Evolutionary conservation across 2,797 vertebrate species (phyloP), one percentile per base, ranked within the genome.

Genomic region (Oreochromis mossambicus): DNA sequence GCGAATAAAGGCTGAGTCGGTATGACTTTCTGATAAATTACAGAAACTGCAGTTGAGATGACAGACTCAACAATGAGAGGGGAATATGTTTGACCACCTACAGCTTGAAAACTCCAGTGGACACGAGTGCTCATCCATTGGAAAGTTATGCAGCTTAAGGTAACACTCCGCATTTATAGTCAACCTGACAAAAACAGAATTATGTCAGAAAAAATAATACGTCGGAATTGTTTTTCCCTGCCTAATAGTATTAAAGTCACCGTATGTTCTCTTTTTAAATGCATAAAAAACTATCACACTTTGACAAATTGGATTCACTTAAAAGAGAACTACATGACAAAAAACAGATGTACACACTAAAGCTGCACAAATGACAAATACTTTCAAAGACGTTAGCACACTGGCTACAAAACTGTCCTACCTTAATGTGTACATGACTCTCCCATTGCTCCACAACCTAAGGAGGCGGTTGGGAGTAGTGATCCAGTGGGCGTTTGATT

Each of bases 131-230:
- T 98, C 98, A 96, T 99, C 98, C 98, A 99, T 99, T 87, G 98
- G 98, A 96, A 99, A 99, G 95, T 99, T 99, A 97, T 99, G 98
- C 96, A 99, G 98, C 95, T 99, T 98, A 96, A 99, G 98, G 92
- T 99, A 99, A 95, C 98, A 99, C 96, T 99, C 98, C 95, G 98
- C 98, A 96, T 99, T 99, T 96, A 99, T 99, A 95, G 98, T 99
- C 96, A 99, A 97, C 95, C 98, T 99, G 94, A 96, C 95, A 95
- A 88, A 94, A 94, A 95, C 91, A 95, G 88, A 95, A 92, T 95
- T 89, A 89, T 92, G 91, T 95, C 87, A 95, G 83, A 94, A 73
- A 92, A 84, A 90, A 87, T 80, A 48, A 92, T 70, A 82, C 83
- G 85, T 92, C 88, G 92, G 87, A 70, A 63, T 79, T 24, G 51